Base-by-base conservation (phyloP, 2,888 invertebrate genomes). In the Acleris laterana region DNA sequence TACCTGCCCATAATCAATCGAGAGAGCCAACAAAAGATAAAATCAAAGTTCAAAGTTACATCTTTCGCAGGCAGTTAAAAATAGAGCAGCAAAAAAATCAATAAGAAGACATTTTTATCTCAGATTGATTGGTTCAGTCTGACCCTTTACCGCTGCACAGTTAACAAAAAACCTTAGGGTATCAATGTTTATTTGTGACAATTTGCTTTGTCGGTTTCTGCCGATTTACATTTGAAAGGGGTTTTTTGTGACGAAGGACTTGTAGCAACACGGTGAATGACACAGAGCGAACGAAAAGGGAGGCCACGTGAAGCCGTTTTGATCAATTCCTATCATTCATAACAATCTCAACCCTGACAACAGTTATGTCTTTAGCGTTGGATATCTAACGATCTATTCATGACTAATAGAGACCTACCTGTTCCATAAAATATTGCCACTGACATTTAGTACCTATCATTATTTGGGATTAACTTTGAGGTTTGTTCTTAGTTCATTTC, bases 131-230 rank as follows among this genome's bases (percentile, higher is more conserved):
- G 88, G 88, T 82, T 84, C 84, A 80, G 84, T 83, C 90, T 92
- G 90, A 90, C 90, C 91, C 90, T 88, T 86, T 85, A 85, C 83
- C 79, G 86, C 83, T 86, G 85, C 84, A 84, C 84, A 79, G 72
- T 88, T 87, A 82, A 85, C 81, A 90, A 88, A 90, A 90, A 90
- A 85, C 81, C 80, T 76, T 6, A 83, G 87, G 88, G 89, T 87
- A 91, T 89, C 90, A 84, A 85, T 92, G 93, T 92, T 92, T 93
- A 92, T 93, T 93, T 93, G 92, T 92, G 93, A 92, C 92, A 93
- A 93, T 93, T 93, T 93, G 91, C 93, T 93, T 93, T 93, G 93
- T 92, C 93, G 93, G 93, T 89, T 87, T 82, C 80, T 85, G 81
- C 84, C 82, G 87, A 93, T 93, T 93, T 91, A 90, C 92, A 93